These are phyloP conservation scores for Himalopsyche japonica DNA, from an alignment of 2,888 invertebrate genomes.

Conservation along the genomic window DNA sequence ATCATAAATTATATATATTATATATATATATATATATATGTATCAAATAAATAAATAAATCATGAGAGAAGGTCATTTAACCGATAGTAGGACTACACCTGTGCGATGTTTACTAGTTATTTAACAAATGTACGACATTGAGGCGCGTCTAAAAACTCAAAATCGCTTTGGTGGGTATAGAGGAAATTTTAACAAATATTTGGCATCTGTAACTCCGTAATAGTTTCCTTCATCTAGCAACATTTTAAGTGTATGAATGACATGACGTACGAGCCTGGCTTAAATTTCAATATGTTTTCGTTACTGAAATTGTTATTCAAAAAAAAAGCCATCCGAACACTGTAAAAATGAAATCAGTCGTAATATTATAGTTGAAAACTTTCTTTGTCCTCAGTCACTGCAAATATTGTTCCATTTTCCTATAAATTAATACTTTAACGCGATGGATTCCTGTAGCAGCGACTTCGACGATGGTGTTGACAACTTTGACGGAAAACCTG, in stretches of 20 bases:
- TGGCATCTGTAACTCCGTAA: too few relatives aligned
- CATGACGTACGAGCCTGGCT: not conserved
- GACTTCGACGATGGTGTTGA: conserved; percentile 39
- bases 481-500: conserved; percentile 49
- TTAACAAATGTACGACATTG: too few relatives aligned
- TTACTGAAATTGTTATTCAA: not conserved
- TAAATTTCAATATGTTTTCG: not conserved
- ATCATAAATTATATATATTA: too few relatives aligned
- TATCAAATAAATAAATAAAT: too few relatives aligned
- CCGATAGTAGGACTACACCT: too few relatives aligned
- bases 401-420: not conserved
- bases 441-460: conserved; percentile 37
- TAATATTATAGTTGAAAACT: not conserved
- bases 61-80: too few relatives aligned
- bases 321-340: not conserved
- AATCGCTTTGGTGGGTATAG: too few relatives aligned
- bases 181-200: too few relatives aligned
- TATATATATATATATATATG: too few relatives aligned
- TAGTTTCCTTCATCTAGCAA: too few relatives aligned
- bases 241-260: not conserved
- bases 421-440: not conserved
- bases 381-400: not conserved
- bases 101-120: too few relatives aligned
- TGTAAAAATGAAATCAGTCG: not conserved
- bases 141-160: too few relatives aligned